phyloP scores from a whole-genome alignment of 2,113 vertebrate species.

The Panurus biarmicus region DNA sequence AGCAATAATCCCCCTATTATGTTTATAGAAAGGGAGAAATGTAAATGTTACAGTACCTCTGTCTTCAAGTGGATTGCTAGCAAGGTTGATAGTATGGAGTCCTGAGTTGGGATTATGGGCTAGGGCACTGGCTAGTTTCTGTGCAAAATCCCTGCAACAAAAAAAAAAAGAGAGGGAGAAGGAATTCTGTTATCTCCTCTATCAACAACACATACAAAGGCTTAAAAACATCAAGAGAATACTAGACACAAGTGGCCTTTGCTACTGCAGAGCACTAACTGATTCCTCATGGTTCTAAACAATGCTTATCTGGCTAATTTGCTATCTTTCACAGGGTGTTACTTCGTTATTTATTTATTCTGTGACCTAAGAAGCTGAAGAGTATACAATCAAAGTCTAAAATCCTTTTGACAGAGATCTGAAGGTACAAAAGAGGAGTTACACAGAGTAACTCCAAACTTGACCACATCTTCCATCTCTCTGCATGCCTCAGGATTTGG shows the following conservation, averaged over 20 bases:
- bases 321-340: not conserved
- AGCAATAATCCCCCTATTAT: not conserved
- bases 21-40: not conserved
- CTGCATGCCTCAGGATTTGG: fast-evolving
- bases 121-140: conserved; percentile 88
- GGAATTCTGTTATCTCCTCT: not conserved
- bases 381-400: not conserved
- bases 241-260: not conserved
- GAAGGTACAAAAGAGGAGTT: not conserved
- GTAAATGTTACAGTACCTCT: conserved; percentile 74
- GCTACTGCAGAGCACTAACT: not conserved
- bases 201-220: not conserved
- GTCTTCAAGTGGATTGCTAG: conserved; percentile 93
- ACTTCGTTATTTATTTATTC: not conserved
- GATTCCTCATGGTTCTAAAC: not conserved
- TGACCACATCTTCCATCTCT: not conserved
- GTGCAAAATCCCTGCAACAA: conserved; percentile 88
- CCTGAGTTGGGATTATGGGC: conserved; percentile 88
- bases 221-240: not conserved
- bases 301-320: not conserved
- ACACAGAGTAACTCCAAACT: not conserved
- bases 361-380: not conserved
- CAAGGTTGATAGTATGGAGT: conserved; percentile 91
- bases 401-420: not conserved
- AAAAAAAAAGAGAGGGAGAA: not conserved